Base-by-base conservation (phyloP, 2,888 invertebrate genomes). In the Drosophila testacea region DNA sequence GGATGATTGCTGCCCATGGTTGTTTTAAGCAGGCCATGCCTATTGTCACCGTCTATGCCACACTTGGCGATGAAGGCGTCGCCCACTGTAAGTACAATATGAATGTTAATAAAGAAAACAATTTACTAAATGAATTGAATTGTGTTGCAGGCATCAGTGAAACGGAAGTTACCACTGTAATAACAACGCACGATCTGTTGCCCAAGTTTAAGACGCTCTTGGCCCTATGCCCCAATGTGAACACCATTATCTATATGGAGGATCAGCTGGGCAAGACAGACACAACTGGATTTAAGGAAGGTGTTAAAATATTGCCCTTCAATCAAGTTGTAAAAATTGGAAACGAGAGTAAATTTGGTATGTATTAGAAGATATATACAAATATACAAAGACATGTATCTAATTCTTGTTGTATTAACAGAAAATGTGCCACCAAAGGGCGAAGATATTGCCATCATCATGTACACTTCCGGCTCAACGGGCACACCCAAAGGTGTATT, bases 401-500 rank as follows among this genome's bases (percentile, higher is more conserved):
- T 46, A 39, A 6, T 32, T 22, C 38, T 22, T 39, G 11, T 7
- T 6, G 13, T 22, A 2, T 3, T 6, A 27, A 30, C 64, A 95
- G 95, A 94, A 81, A 91, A 93, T 22, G 93, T 93, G 4, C 94
- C 95, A 6, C 97, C 98, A 1, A 92, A 93, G 6, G 93, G 95
- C 6, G 93, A 95, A 11, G 99, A 99, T 92, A 95, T 96, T 4
- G 99, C 99, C 52, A 97, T 99, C 87, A 96, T 99, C 44, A 99
- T 99, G 99, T 99, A 99, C 94, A 99, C 99, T 2, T 98, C 98
- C 82, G 99, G 99, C 6, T 98, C 98, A 0, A 99, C 99, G 4
- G 99, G 98, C 57, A 95, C 96, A 68, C 98, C 98, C 0, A 98
- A 98, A 93, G 98, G 98, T 87, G 97, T 97, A 11, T 91, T 97